Percentiles rank a stretch among this genome's conserved stretches.
phyloP scores from a whole-genome alignment of 2,113 vertebrate genomes.

The Sylvicapra grimmia region DNA sequence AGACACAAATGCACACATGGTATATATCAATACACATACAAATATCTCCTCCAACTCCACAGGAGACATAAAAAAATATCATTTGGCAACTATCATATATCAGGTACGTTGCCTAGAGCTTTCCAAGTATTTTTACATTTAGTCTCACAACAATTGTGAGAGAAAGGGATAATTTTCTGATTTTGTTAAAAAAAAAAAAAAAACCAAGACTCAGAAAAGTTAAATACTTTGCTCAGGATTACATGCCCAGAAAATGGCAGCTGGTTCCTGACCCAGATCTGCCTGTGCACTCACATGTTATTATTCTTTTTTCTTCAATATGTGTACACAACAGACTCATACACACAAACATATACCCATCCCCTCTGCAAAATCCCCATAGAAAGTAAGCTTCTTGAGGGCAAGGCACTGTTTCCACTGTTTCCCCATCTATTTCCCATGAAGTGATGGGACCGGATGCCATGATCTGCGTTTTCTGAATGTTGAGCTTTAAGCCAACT shows the following conservation, averaged over 20 bases:
- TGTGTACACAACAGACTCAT: neutral
- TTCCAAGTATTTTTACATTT: neutral
- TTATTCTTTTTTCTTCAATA: neutral
- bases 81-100: neutral
- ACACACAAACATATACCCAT: neutral
- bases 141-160: neutral
- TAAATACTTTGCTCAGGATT: neutral
- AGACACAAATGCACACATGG: neutral
- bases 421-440: too few species aligned
- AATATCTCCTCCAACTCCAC: neutral
- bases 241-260: neutral
- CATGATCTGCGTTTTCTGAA: too few species aligned
- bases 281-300: neutral
- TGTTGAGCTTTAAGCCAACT: too few species aligned
- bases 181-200: neutral
- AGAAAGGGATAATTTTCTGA: neutral
- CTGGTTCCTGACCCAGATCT: neutral
- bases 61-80: neutral
- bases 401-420: too few species aligned
- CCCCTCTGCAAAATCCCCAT: neutral
- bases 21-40: neutral
- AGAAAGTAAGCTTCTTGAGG: neutral
- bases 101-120: neutral
- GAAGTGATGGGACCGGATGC: too few species aligned
- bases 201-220: neutral